These are phyloP conservation scores for Halcyon badia DNA, from an alignment of 2,797 vertebrate species.

Conservation along the genomic window DNA sequence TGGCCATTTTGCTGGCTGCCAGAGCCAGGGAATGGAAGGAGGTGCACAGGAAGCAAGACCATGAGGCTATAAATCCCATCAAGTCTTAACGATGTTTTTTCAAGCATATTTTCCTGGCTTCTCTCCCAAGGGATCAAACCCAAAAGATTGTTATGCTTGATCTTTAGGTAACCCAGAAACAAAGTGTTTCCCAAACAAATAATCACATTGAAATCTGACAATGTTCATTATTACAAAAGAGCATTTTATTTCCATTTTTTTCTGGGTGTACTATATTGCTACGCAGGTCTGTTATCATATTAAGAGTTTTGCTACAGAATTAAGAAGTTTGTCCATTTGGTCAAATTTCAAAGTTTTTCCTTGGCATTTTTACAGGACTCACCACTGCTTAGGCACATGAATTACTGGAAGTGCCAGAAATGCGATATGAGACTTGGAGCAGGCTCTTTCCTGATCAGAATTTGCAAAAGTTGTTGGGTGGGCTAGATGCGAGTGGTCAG, in stretches of 20 bases:
- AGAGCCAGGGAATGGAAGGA: not conserved
- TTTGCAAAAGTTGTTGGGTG: not conserved
- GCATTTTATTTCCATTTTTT: conserved; percentile 73
- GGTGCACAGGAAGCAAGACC: not conserved
- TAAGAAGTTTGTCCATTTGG: conserved; percentile 43
- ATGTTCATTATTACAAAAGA: conserved; percentile 74
- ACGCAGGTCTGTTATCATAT: conserved; percentile 39
- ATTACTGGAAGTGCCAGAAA: conserved; percentile 4
- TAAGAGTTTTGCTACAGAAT: conserved; percentile 55
- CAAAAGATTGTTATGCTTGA: not conserved
- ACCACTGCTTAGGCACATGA: conserved; percentile 14
- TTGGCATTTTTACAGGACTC: conserved; percentile 49
- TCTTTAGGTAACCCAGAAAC: conserved; percentile 44
- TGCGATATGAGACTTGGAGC: not conserved
- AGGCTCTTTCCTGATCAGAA: not conserved
- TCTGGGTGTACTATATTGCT: conserved; percentile 57
- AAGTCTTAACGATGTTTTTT: not conserved
- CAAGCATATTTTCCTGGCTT: not conserved
- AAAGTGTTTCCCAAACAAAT: conserved; percentile 32
- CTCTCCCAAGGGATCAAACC: not conserved
- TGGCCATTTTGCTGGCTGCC: not conserved
- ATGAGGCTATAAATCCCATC: not conserved
- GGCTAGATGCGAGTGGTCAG: conserved; percentile 1
- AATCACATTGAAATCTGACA: conserved; percentile 42
- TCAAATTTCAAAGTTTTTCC: conserved; percentile 65